Base-by-base conservation (phyloP, 2,888 invertebrate species). In the Pecten maximus region DNA sequence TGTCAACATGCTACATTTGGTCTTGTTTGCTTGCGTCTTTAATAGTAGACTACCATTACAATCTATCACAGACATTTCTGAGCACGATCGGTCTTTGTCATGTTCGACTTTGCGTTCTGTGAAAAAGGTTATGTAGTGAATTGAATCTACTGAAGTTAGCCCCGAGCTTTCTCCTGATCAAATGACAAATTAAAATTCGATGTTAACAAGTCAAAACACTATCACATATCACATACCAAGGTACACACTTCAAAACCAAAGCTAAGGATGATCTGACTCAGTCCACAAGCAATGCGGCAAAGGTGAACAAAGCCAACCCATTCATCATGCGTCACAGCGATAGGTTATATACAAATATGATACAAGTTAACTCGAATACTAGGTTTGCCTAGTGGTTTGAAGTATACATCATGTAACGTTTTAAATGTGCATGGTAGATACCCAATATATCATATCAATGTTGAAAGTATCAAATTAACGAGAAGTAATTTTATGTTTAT, bases 131-230 rank as follows among this genome's bases (percentile, higher is more conserved):
- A 19, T 35, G 74, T 35, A 35, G 28, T 74, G 12, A 74, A 74
- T 74, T 74, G 28, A 74, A 35, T 74, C 35, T 35, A 23, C 74
- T 74, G 74, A 74, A 19, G 28, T 74, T 35, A 74, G 74, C 74
- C 74, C 35, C 74, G 74, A 74, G 74, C 74, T 15, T 74, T 74
- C 74, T 74, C 74, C 74, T 74, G 74, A 74, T 74, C 74, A 74
- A 74, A 35, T 74, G 74, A 74, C 74, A 74, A 74, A 74, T 74
- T 74, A 74, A 35, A 74, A 35, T 35, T 74, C 74, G 74, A 35
- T 74, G 74, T 74, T 74, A 74, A 74, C 74, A 74, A 74, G 74
- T 74, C 74, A 74, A 74, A 74, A 74, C 74, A 74, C 74, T 74
- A 74, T 74, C 74, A 74, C 28, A 74, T 74, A 74, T 74, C 74